Evolutionary conservation across 2,888 invertebrate species (phyloP).

Genomic region (Polydrusus pterygomalis): DNA sequence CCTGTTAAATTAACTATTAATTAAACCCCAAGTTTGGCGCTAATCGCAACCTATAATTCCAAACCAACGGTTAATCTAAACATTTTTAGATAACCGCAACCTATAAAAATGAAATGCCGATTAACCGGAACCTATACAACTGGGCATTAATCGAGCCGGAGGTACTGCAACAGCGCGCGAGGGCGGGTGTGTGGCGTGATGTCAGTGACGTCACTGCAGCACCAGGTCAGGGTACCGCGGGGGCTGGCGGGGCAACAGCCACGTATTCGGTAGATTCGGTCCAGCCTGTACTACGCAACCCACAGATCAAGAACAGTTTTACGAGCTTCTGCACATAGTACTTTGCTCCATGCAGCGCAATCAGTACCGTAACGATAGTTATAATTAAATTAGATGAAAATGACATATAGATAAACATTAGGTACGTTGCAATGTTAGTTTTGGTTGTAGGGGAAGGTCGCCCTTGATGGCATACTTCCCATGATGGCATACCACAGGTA

Average conservation of each 20-base stretch:
- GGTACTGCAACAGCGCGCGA: conserved; percentile 63
- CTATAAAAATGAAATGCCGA: no score
- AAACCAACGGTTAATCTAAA: no score
- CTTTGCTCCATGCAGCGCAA: conserved; percentile 66
- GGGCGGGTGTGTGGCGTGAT: conserved; percentile 69
- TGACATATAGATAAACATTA: neutral
- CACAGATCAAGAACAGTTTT: conserved; percentile 74
- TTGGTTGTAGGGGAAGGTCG: no score
- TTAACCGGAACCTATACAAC: no score
- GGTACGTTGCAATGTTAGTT: no score
- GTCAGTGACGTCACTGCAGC: conserved; percentile 69
- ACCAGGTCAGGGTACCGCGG: conserved; percentile 52
- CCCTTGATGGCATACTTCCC: no score
- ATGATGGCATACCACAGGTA: no score
- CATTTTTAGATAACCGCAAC: no score
- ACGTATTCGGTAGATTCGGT: conserved; percentile 69
- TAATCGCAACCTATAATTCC: no score
- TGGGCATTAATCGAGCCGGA: conserved; percentile 66
- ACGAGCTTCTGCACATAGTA: conserved; percentile 72
- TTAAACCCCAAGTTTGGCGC: no score
- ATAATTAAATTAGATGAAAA: neutral
- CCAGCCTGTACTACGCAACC: conserved; percentile 71
- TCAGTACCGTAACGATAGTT: conserved; percentile 48
- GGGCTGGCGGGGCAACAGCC: conserved; percentile 64
- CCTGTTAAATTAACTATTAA: no score